A percentile compares a stretch with the other conserved stretches of the same genome.
Conservation (phyloP, 2,797 vertebrate species). For the Fundulus diaphanus region DNA sequence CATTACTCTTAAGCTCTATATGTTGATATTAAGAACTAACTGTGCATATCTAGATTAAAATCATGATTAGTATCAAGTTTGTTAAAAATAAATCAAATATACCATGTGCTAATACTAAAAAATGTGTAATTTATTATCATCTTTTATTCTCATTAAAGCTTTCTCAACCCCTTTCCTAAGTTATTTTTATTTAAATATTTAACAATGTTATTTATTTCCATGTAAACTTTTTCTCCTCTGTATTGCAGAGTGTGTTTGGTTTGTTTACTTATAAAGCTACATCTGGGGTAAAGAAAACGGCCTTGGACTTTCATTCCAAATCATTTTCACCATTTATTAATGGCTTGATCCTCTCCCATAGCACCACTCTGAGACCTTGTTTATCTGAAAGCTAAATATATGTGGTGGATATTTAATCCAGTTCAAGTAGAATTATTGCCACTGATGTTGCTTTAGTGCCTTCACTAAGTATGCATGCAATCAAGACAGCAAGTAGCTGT, state of each 20-base stretch:
- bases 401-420: constrained; percentile 1
- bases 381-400: constrained; percentile 15
- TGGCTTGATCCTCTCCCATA: constrained; percentile 11
- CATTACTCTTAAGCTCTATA: background rate
- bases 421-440: constrained; percentile 13
- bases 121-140: background rate
- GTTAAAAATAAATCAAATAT: background rate
- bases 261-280: constrained; percentile 50
- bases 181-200: constrained; percentile 1
- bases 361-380: constrained; percentile 1
- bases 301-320: constrained; percentile 40
- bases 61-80: background rate
- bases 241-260: constrained; percentile 18
- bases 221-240: constrained; percentile 5
- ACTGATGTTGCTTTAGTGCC: constrained; percentile 6
- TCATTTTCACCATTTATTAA: constrained; percentile 42
- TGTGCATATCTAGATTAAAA: constrained; percentile 2
- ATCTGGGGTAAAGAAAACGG: constrained; percentile 38
- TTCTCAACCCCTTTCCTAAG: background rate
- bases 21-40: background rate
- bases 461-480: background rate
- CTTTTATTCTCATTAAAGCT: background rate
- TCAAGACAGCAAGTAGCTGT: constrained; percentile 1
- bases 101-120: background rate
- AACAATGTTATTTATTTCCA: background rate